Base-by-base conservation (phyloP, 2,888 invertebrate genomes). In the Drosophila imparisetae region DNA sequence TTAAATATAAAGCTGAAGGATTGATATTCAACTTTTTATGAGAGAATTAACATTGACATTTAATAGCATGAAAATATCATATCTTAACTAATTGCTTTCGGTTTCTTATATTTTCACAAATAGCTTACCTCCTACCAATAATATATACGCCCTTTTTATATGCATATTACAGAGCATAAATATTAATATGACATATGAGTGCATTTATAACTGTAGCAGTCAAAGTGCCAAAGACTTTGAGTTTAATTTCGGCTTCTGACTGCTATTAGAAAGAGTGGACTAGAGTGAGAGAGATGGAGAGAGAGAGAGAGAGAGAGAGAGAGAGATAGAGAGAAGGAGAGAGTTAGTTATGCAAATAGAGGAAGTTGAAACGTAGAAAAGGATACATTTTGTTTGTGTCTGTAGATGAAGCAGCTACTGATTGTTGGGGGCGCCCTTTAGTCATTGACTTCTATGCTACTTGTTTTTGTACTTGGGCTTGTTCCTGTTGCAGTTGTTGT, bases 311-410 rank as follows among this genome's bases (percentile, higher is more conserved):
- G n/a, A n/a, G n/a, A n/a, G 24, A 24, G 24, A 1, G 24, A 24
- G 2, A 29, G 11, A 52, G 21, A 32, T 30, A 30, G 21, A 32
- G 3, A 30, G 55, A n/a, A 10, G 15, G 42, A 21, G 55, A 58
- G 65, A 70, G 66, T 58, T 52, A 65, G 75, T 50, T 54, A 70
- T 67, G 83, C 80, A 71, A 81, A 78, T 75, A 75, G 81, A 84
- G 82, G 80, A 84, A 86, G 78, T 84, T 72, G 40, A 60, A 80
- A 71, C 65, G 67, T 71, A 75, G 80, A 52, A 75, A 71, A 60
- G 74, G 67, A 77, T 70, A 77, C 75, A 74, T 66, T 81, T 60
- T 80, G 79, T 81, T 81, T 80, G 71, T 75, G 74, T 57, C 40
- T 73, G 53, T 65, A 79, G 81, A 78, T 80, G 77, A 69, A 77